Percentiles rank a stretch among this genome's conserved stretches.
Evolutionary conservation across 35 echinoderm and acorn worm species (phyloP).

Genomic region (Chiridota heheva): DNA sequence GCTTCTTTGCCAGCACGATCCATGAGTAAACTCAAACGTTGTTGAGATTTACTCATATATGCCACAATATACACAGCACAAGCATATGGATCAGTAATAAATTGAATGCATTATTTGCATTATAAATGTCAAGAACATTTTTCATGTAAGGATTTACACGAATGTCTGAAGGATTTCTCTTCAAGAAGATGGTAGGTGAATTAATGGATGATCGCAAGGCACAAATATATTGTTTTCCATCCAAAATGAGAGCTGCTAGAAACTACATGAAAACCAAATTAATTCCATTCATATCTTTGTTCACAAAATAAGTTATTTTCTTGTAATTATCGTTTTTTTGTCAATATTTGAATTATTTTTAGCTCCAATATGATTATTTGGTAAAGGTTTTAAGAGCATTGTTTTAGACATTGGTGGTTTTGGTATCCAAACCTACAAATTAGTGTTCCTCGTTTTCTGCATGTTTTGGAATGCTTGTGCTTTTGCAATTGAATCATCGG

Average conservation of each 20-base stretch:
- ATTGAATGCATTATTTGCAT: not conserved
- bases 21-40: not conserved
- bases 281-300: not conserved
- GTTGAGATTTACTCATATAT: conserved; percentile 24
- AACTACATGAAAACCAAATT: not conserved
- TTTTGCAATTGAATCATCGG: conserved; percentile 9
- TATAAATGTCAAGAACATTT: not conserved
- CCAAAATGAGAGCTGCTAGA: not conserved
- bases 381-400: not conserved
- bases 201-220: not conserved
- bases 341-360: not conserved
- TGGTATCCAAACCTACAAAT: conserved; percentile 37
- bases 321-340: not conserved
- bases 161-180: not conserved
- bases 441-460: conserved; percentile 6
- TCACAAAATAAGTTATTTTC: not conserved
- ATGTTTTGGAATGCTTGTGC: conserved; percentile 29
- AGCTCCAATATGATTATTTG: not conserved
- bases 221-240: not conserved
- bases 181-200: not conserved
- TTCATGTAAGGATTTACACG: not conserved
- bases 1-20: conserved; percentile 2
- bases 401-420: conserved; percentile 18
- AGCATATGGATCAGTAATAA: not conserved
- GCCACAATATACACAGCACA: not conserved